Evolutionary conservation across 2,113 vertebrate genomes (phyloP).

Genomic region (Burhinus oedicnemus): DNA sequence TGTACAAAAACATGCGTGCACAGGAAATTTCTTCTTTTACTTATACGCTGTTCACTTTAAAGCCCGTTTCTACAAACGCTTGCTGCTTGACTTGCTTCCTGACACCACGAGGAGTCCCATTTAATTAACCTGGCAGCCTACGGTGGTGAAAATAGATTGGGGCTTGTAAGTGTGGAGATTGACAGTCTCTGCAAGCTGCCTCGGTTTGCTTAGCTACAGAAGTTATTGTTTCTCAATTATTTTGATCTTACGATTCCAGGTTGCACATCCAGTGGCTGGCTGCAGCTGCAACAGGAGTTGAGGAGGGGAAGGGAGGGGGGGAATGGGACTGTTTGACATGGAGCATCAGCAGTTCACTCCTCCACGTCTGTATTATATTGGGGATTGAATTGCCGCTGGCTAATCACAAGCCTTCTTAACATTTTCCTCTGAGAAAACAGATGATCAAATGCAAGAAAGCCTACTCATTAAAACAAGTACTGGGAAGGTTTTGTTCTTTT

Average conservation of each 20-base stretch:
- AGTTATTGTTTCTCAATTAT: slow-evolving; percentile 16
- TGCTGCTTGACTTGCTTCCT: slow-evolving; percentile 56
- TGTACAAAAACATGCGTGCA: background rate
- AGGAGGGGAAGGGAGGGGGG: background rate
- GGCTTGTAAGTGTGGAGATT: slow-evolving; percentile 44
- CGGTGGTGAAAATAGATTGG: slow-evolving; percentile 8
- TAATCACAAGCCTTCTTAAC: slow-evolving; percentile 41
- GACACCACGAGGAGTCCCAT: slow-evolving; percentile 41
- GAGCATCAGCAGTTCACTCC: slow-evolving; percentile 19
- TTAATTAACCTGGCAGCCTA: slow-evolving; percentile 57
- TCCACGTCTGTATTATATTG: background rate
- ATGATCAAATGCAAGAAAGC: slow-evolving; percentile 65
- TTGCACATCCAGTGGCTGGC: background rate
- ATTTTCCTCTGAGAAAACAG: slow-evolving; percentile 64
- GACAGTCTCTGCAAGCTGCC: slow-evolving; percentile 43
- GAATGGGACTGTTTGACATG: background rate
- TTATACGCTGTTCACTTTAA: background rate
- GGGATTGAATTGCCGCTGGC: slow-evolving; percentile 41
- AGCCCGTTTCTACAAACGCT: background rate
- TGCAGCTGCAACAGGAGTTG: slow-evolving; percentile 10
- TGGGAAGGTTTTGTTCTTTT: slow-evolving; percentile 61
- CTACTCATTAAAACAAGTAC: slow-evolving; percentile 57
- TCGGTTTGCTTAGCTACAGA: slow-evolving; percentile 11
- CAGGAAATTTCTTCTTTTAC: background rate
- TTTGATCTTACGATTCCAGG: slow-evolving; percentile 26